Base-by-base conservation (phyloP, 2,888 invertebrate genomes). In the Zygaena filipendulae region DNA sequence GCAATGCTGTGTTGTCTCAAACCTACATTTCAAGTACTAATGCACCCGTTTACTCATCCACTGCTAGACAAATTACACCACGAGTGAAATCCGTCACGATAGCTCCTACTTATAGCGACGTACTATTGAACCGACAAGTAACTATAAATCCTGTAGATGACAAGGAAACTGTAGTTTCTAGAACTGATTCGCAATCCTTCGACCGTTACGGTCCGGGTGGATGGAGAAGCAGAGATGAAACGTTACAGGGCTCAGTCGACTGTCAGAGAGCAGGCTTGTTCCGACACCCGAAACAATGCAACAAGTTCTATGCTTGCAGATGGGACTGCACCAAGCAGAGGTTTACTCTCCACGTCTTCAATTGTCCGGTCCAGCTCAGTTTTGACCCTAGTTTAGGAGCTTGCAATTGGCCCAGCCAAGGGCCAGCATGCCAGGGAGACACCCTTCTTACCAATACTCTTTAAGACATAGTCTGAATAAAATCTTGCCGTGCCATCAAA, bases 391-490 rank as follows among this genome's bases (percentile, higher is more conserved):
- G 72, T 30, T 77, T 89, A 44, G 86, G 87, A n/a, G 91, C 90
- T 25, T 91, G 91, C 48, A 91, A 90, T 59, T 90, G 90, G 88
- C 91, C 91, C 2, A 89, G 87, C 49, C 87, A 88, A 52, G 90
- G 90, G 13, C 90, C 90, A 1, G 86, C 88, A 27, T 91, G 90
- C 56, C 84, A 87, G 40, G 87, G 86, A 28, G 84, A 88, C 49
- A 89, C 88, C 38, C 79, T 86, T 27, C 74, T 86, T 25, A 82
- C 84, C 36, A 80, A 85, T 55, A 60, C 63, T 43, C 58, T 75
- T 37, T 79, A 61, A 69, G 47, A 29, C 36, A 34, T 25, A 13
- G 10, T 14, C 16, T 16, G 16, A 16, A 16, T 7, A 10, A 13
- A 52, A 56, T 58, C 52, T 62, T 53, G 52, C 62, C 46, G 75